These are phyloP conservation scores for Bombus confusus DNA, from an alignment of 1,140 invertebrate species.

Conservation along the genomic window DNA sequence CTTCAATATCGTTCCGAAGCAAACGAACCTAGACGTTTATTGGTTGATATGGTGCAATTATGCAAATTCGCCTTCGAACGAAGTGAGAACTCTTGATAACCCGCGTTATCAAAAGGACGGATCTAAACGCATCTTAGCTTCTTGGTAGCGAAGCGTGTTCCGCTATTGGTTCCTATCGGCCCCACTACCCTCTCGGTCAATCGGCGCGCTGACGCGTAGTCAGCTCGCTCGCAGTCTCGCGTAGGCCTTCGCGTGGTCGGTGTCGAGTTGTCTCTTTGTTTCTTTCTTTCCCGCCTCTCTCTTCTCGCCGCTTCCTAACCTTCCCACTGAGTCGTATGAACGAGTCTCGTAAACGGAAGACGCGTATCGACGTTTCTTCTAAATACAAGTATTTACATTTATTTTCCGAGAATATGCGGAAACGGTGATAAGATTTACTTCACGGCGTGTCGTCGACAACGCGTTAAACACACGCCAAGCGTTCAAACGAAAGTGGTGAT, in stretches of 20 bases:
- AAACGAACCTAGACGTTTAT: neutral
- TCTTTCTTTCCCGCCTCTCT: neutral
- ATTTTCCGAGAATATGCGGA: no score
- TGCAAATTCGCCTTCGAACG: neutral
- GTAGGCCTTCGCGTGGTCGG: conserved; percentile 44
- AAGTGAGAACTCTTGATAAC: neutral
- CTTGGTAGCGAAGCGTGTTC: neutral
- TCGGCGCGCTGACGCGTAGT: conserved; percentile 40
- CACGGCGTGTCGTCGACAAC: no score
- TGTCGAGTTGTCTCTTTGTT: neutral
- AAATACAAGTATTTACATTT: no score
- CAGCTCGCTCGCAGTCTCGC: conserved; percentile 54
- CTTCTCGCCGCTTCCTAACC: neutral
- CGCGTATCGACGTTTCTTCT: no score
- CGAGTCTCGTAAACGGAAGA: no score
- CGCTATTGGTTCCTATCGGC: conserved; percentile 45
- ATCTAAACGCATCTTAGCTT: conserved; percentile 16
- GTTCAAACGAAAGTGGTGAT: no score
- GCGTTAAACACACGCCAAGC: no score
- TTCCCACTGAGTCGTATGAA: fast-evolving
- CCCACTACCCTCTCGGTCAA: conserved; percentile 44
- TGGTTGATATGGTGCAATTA: neutral
- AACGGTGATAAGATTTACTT: no score
- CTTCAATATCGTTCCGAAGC: neutral
- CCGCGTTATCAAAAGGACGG: conserved; percentile 21